Evolutionary conservation across 2,113 vertebrate genomes (phyloP).

Genomic region (Pelusios castaneus): DNA sequence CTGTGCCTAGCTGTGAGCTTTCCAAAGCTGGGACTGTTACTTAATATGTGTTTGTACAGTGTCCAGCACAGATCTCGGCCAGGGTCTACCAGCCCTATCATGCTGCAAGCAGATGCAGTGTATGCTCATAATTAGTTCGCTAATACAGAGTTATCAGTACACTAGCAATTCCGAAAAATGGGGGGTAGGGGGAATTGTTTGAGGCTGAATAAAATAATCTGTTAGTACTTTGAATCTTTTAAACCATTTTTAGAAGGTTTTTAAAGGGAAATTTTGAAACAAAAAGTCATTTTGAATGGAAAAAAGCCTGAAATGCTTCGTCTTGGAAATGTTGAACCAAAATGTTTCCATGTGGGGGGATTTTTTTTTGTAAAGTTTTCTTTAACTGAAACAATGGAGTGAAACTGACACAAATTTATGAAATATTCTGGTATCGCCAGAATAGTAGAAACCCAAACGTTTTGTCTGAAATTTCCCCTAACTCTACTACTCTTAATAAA

Average conservation of each 20-base stretch:
- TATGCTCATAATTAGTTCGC: neutral
- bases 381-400: neutral
- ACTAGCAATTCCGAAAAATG: neutral
- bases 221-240: neutral
- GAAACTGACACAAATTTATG: neutral
- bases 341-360: neutral
- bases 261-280: neutral
- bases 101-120: neutral
- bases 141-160: neutral
- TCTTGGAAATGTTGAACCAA: neutral
- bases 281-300: neutral
- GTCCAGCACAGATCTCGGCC: neutral
- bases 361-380: neutral
- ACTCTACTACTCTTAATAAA: neutral
- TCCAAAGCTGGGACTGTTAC: neutral
- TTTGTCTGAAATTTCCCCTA: neutral
- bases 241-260: neutral
- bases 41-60: neutral
- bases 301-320: neutral
- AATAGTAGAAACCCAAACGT: neutral
- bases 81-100: neutral
- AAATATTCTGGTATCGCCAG: neutral
- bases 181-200: neutral
- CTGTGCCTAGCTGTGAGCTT: neutral
- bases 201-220: neutral